Evolutionary conservation across 2,113 vertebrate species (phyloP), one percentile per base, ranked within the genome.

Genomic region (Channa maculata): DNA sequence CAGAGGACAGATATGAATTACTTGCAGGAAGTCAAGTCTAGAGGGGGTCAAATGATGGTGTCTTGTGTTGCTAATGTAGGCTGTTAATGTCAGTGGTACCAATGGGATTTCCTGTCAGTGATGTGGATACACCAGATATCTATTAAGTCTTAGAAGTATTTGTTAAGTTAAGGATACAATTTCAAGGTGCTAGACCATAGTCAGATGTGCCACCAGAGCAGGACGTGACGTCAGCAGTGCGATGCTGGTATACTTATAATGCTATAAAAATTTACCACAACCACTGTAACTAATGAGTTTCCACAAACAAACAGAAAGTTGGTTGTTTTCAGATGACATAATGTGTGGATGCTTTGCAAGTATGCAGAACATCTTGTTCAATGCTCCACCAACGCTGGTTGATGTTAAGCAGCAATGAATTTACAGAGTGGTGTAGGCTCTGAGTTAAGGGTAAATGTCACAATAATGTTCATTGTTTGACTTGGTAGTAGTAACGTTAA

Each of bases 1-100:
- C 55, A 12, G 51, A 68, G 59, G 69, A 72, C 80, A 78, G 54
- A 60, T 80, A 69, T 87, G 58, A 79, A 77, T 84, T 83, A 71
- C 46, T 57, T 43, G 34, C 11, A 6, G 46, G 39, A 81, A 69
- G 81, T 84, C 71, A 77, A 66, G 54, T 52, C 52, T 54, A 46
- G 36, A 24, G 49, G 24, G 44, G 63, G 48, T 33, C 1, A 0
- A 36, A 54, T 4, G 3, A 8, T 15, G 14, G 8, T 54, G 55
- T 37, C 24, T 12, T 61, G 65, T 8, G 12, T 24, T 52, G 64
- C 33, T 60, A 46, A 37, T 55, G n/a, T 24, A 43, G n/a, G 14
- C 3, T 53, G 12, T 1, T 24, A 43, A 59, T 44, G 34, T 45
- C 67, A 49, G 38, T 15, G 37, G 63, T 48, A 43, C 14, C 10